Conservation (phyloP, 1,140 invertebrate species). For the Heliconius nattereri region DNA sequence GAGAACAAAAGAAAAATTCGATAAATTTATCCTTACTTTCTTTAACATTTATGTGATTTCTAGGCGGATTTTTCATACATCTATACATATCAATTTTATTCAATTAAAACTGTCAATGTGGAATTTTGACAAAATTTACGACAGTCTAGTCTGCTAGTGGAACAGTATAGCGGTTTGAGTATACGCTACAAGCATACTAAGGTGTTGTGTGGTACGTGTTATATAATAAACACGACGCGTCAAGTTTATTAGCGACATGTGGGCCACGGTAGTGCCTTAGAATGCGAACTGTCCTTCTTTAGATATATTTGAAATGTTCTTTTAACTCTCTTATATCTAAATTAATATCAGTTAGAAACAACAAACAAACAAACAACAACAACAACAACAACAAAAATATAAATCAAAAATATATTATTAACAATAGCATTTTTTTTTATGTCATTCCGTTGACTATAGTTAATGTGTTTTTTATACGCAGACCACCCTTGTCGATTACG, state of each 20-base stretch:
- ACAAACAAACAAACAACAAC: background rate
- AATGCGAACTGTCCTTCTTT: background rate
- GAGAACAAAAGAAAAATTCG: too few species aligned
- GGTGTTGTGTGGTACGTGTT: conserved; percentile 17
- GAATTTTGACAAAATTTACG: conserved; percentile 41
- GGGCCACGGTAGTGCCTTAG: background rate
- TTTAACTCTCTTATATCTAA: background rate
- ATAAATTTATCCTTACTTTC: too few species aligned
- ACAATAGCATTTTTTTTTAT: background rate
- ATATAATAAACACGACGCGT: conserved; percentile 12
- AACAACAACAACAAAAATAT: background rate
- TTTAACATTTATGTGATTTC: too few species aligned
- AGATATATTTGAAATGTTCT: background rate
- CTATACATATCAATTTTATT: background rate
- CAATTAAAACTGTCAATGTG: background rate
- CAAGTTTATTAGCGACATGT: conserved; percentile 12
- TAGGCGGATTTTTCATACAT: background rate
- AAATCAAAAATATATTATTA: background rate
- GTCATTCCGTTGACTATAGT: background rate
- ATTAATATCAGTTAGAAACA: background rate
- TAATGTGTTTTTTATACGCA: conserved; percentile 8
- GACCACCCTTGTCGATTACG: conserved; percentile 8
- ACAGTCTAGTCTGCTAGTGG: conserved; percentile 28
- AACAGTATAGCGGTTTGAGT: conserved; percentile 42
- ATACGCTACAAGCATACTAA: conserved; percentile 45